Base-by-base conservation (phyloP, 2,113 vertebrate genomes). In the Tragelaphus strepsiceros region DNA sequence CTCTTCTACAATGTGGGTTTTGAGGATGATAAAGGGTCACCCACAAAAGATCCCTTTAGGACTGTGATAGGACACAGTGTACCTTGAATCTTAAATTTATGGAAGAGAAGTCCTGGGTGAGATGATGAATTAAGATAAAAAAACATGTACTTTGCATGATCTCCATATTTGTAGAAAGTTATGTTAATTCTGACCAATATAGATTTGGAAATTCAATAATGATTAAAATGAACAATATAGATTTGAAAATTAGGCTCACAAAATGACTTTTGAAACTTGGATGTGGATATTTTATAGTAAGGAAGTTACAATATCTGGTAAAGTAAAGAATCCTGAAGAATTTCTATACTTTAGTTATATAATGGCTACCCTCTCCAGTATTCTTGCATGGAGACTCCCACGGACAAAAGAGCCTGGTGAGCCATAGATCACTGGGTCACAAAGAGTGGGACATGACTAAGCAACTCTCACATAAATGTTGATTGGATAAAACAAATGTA, bases 331-430 rank as follows among this genome's bases (percentile, higher is more conserved):
- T 11, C 19, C 58, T 80, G 49, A 39, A 81, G 4, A 64, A 49
- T 85, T 58, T 78, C 11, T 88, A 8, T 28, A 77, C 12, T 46
- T 96, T 22, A 91, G 21, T 35, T 56, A 15, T 11, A 13, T 71
- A 39, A 71, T 39, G n/a, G 67, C 19, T 71, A 39, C 19, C 67
- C 9, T 12, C n/a, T 71, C 10, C 19, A 39, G 10, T 39, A 6
- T 12, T 71, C 67, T 71, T 71, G 67, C n/a, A 19, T 39, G n/a
- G 67, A 39, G n/a, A 39, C 22, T 71, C 67, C n/a, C 67, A 39
- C 1, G 0, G n/a, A 39, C n/a, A 71, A 39, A 39, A 10, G 67
- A 39, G n/a, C 10, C n/a, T 71, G 2, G 19, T 39, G n/a, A 19
- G 19, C 67, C 5, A 71, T 39, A 12, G n/a, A 21, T 5, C n/a